Evolutionary conservation across 2,797 vertebrate species (phyloP).

Genomic region (Spinibarbus caldwelli): DNA sequence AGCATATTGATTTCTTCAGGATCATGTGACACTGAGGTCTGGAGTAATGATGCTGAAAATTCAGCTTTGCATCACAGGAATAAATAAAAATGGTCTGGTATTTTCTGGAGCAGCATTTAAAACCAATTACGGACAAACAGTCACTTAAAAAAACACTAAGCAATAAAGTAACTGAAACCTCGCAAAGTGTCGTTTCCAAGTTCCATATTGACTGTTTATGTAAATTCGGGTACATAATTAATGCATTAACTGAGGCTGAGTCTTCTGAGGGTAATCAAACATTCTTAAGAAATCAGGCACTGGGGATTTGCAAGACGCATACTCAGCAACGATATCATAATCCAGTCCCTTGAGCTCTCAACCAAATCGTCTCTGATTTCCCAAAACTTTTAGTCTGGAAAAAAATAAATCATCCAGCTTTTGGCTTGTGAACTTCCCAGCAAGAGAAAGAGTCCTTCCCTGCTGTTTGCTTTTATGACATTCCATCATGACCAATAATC

Average conservation of each 20-base stretch:
- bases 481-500: conserved; percentile 13
- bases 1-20: neutral
- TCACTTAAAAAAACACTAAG: neutral
- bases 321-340: conserved; percentile 20
- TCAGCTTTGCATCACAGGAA: neutral
- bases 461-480: conserved; percentile 1
- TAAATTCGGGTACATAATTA: conserved; percentile 10
- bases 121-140: neutral
- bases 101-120: neutral
- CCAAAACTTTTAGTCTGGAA: neutral
- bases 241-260: conserved; percentile 13
- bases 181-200: neutral
- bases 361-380: conserved; percentile 18
- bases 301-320: conserved; percentile 25
- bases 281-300: conserved; percentile 27
- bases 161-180: neutral
- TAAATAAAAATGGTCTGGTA: neutral
- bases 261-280: conserved; percentile 22
- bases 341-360: conserved; percentile 9
- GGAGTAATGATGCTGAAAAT: neutral
- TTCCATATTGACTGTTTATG: conserved; percentile 15
- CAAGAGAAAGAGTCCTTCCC: neutral
- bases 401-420: neutral
- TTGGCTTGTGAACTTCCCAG: conserved; percentile 31
- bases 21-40: neutral